Evolutionary conservation across 2,113 vertebrate genomes (phyloP).

Genomic region (Apeltes quadracus): DNA sequence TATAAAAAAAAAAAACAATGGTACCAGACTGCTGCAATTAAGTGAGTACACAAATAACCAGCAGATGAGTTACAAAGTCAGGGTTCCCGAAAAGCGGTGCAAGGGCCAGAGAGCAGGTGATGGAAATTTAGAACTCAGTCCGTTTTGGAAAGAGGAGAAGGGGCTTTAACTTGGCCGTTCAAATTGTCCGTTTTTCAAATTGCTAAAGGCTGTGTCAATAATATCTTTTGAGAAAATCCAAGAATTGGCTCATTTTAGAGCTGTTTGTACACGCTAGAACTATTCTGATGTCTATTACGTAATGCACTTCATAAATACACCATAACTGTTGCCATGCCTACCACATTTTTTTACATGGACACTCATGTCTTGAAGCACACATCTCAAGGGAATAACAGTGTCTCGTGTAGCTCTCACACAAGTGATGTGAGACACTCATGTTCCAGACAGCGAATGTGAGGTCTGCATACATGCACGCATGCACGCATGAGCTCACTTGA

Average conservation of each 20-base stretch:
- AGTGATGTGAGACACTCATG: not conserved
- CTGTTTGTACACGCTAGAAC: slow-evolving; percentile 7
- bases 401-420: not conserved
- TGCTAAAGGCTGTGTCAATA: not conserved
- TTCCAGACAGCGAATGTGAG: slow-evolving; percentile 2
- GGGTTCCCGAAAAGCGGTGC: slow-evolving; percentile 20
- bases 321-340: not conserved
- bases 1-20: slow-evolving; percentile 50
- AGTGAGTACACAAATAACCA: slow-evolving; percentile 68
- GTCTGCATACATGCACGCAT: not conserved
- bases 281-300: not conserved
- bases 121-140: slow-evolving; percentile 39
- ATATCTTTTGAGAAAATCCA: not conserved
- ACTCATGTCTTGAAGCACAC: not conserved
- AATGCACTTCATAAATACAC: too few relatives aligned
- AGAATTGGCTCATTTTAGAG: not conserved
- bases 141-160: slow-evolving; percentile 36
- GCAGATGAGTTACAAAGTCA: slow-evolving; percentile 74
- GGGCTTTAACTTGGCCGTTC: slow-evolving; percentile 9
- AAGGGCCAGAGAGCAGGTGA: slow-evolving; percentile 59
- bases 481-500: not conserved
- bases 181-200: slow-evolving; percentile 9
- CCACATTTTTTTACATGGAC: not conserved
- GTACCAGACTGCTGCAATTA: slow-evolving; percentile 75
- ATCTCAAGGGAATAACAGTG: too few relatives aligned